Percentiles rank a stretch among this genome's conserved stretches.
phyloP scores from a whole-genome alignment of 2,113 vertebrate genomes.

The Pleuronectes platessa region DNA sequence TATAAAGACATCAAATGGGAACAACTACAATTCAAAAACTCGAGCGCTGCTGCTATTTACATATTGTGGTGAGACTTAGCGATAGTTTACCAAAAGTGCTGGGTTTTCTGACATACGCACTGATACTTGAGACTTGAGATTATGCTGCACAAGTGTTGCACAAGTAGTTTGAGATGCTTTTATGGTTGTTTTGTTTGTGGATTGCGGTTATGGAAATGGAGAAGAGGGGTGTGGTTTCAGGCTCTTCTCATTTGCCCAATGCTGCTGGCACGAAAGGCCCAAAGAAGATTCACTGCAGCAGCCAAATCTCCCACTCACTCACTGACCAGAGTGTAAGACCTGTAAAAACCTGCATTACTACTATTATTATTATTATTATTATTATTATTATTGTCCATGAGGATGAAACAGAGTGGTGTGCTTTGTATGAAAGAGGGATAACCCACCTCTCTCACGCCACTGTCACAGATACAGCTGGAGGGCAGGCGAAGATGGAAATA shows the following conservation, averaged over 20 bases:
- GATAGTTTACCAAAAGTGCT: slow-evolving; percentile 21
- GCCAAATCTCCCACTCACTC: slow-evolving; percentile 30
- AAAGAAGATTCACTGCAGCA: slow-evolving; percentile 16
- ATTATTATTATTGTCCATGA: slow-evolving; percentile 35
- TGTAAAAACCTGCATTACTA: slow-evolving; percentile 37
- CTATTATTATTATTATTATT: slow-evolving; percentile 40
- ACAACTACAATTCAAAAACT: not conserved
- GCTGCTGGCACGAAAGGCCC: slow-evolving; percentile 15
- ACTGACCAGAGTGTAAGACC: slow-evolving; percentile 33
- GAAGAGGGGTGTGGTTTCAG: slow-evolving; percentile 7
- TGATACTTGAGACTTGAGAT: slow-evolving; percentile 10
- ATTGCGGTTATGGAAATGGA: slow-evolving; percentile 39
- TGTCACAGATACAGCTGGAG: slow-evolving; percentile 54
- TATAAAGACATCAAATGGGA: not conserved
- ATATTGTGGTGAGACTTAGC: slow-evolving; percentile 1
- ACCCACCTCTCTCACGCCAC: slow-evolving; percentile 42
- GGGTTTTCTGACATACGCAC: not conserved
- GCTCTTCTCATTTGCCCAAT: slow-evolving; percentile 14
- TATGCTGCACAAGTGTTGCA: slow-evolving; percentile 28
- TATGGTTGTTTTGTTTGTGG: slow-evolving; percentile 36
- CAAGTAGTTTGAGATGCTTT: slow-evolving; percentile 23
- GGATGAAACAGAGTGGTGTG: slow-evolving; percentile 34
- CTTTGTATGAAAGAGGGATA: slow-evolving; percentile 46
- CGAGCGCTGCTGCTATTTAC: not conserved
- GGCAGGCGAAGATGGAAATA: slow-evolving; percentile 57